phyloP scores from a whole-genome alignment of 2,888 invertebrate species.

The Lucinisca nassula region DNA sequence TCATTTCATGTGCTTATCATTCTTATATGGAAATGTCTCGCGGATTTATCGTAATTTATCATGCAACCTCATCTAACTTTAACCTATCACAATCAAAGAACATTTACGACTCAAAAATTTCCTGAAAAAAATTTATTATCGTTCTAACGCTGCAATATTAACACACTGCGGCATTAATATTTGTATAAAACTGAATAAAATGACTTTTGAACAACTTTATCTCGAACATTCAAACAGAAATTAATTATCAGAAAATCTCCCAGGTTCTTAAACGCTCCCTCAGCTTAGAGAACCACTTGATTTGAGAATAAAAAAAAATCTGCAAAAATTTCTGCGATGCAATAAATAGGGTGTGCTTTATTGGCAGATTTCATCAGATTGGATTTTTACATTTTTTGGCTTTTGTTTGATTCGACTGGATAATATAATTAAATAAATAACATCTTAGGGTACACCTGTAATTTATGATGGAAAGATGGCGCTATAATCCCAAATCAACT shows the following conservation, averaged over 20 bases:
- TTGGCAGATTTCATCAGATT: neutral
- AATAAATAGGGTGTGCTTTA: neutral
- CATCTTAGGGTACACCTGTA: neutral
- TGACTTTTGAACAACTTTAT: neutral
- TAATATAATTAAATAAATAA: slow-evolving; percentile 13
- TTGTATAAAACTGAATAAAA: slow-evolving; percentile 34
- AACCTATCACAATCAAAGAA: neutral
- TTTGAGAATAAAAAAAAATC: neutral
- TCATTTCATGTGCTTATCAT: neutral
- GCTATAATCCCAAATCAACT: slow-evolving; percentile 4
- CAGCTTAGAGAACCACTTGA: slow-evolving; percentile 3
- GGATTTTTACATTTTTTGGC: neutral
- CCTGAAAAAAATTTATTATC: neutral
- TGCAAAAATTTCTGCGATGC: neutral
- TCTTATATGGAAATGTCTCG: neutral
- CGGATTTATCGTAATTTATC: neutral
- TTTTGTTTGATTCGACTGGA: neutral
- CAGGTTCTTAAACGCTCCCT: neutral
- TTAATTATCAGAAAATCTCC: neutral
- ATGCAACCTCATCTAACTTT: neutral
- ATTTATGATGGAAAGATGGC: neutral
- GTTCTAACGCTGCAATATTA: slow-evolving; percentile 27
- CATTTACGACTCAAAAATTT: neutral
- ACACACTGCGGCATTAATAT: slow-evolving; percentile 55
- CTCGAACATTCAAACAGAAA: neutral